A percentile compares a stretch with the other conserved stretches of the same genome.
These are phyloP conservation scores for Manacus vitellinus DNA, from an alignment of 2,113 vertebrate species.

Conservation along the genomic window DNA sequence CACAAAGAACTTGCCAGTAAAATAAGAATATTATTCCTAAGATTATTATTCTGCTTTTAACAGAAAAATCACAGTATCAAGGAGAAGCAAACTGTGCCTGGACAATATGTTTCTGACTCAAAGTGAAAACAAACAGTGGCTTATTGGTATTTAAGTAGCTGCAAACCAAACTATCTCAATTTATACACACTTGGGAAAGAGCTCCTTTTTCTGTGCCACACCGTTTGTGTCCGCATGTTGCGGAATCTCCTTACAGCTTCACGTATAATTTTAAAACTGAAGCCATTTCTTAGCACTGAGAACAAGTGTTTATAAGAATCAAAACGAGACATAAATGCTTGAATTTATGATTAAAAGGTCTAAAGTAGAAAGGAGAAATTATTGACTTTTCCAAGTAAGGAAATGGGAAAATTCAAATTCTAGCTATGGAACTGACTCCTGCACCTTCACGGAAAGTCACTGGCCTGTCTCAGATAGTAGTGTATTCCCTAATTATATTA, in stretches of 20 bases:
- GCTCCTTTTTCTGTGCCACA: not conserved
- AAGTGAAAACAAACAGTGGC: constrained; percentile 2
- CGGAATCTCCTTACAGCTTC: not conserved
- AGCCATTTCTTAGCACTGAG: not conserved
- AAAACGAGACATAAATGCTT: not conserved
- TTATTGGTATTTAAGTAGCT: not conserved
- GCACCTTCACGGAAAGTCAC: not conserved
- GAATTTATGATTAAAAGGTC: not conserved
- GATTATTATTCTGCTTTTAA: not conserved
- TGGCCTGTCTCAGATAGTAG: not conserved
- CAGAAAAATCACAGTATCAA: not conserved
- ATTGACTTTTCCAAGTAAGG: not conserved
- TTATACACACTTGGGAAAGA: not conserved
- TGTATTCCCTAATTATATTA: not conserved
- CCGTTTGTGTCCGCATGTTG: not conserved
- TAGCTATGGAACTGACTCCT: not conserved
- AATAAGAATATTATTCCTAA: not conserved
- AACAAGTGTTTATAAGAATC: not conserved
- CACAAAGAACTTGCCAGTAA: not conserved
- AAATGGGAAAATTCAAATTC: not conserved
- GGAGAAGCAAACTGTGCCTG: not conserved
- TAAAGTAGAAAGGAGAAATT: not conserved
- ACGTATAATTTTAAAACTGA: not conserved
- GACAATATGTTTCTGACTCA: not conserved
- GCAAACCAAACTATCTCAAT: constrained; percentile 13